Evolutionary conservation across 2,888 invertebrate species (phyloP).

Genomic region (Horisme vitalbata): DNA sequence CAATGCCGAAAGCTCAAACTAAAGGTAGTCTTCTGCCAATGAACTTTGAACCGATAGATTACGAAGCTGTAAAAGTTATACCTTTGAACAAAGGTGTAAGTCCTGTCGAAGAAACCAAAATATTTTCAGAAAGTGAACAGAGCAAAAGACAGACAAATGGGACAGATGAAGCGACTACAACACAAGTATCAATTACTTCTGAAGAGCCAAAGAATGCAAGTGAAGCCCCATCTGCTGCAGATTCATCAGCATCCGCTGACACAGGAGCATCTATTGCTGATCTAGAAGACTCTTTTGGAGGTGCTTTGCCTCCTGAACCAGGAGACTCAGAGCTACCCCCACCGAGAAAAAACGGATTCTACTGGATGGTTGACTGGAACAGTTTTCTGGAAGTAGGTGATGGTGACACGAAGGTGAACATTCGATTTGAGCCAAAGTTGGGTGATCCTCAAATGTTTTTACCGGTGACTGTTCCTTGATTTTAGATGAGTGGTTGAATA

Average conservation of each 20-base stretch:
- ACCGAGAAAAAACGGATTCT: conserved; percentile 89
- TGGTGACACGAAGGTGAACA: conserved; percentile 88
- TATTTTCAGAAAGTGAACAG: conserved; percentile 49
- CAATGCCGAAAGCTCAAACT: conserved; percentile 60
- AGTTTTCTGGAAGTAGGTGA: conserved; percentile 93
- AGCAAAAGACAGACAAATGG: conserved; percentile 63
- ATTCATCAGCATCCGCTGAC: conserved; percentile 71
- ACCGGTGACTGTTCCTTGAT: conserved; percentile 88
- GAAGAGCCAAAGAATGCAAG: conserved; percentile 48
- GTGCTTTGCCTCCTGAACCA: conserved; percentile 79
- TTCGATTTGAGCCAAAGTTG: conserved; percentile 90
- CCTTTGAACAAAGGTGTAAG: conserved; percentile 65
- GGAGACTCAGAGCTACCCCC: conserved; percentile 86
- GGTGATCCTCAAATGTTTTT: conserved; percentile 91
- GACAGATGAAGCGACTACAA: conserved; percentile 40
- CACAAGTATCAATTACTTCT: conserved; percentile 32
- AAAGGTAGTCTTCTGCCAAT: conserved; percentile 46
- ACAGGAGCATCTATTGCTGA: conserved; percentile 83
- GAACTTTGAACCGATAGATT: conserved; percentile 68
- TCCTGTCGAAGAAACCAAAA: conserved; percentile 57
- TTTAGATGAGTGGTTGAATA: conserved; percentile 14
- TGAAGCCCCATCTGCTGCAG: conserved; percentile 41
- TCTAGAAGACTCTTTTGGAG: conserved; percentile 90
- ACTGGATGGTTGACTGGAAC: conserved; percentile 94
- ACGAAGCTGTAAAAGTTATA: conserved; percentile 72